These are phyloP conservation scores for Tipula helvola DNA, from an alignment of 2,888 invertebrate species.

Conservation along the genomic window DNA sequence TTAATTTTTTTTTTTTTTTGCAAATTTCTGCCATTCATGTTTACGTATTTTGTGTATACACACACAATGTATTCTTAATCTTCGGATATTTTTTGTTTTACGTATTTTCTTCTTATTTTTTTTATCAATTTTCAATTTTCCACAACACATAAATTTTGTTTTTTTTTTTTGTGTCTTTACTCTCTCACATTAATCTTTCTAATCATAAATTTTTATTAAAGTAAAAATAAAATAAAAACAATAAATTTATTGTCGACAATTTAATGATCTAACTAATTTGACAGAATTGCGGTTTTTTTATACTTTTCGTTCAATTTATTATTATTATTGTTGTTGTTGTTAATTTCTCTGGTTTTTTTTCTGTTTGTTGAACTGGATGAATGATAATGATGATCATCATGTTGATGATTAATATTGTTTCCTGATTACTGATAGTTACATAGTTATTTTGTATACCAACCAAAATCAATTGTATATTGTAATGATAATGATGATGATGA, in stretches of 20 bases:
- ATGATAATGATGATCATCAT: background rate
- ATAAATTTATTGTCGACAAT: conserved; percentile 9
- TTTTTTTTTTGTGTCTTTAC: background rate
- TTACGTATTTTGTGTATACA: background rate
- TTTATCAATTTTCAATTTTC: background rate
- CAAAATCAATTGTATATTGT: conserved; percentile 4
- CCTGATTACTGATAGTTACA: background rate
- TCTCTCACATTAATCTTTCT: background rate
- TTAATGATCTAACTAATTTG: conserved; percentile 9
- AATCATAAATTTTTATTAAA: background rate
- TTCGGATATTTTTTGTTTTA: background rate
- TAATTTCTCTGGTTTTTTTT: background rate
- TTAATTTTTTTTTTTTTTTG: background rate
- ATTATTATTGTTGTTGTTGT: background rate
- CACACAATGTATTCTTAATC: background rate
- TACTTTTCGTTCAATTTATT: background rate
- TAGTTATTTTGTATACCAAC: background rate
- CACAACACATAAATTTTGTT: background rate
- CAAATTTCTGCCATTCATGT: background rate
- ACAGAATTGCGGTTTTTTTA: conserved; percentile 7
- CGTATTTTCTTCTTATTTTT: background rate
- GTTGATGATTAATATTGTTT: background rate
- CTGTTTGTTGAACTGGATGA: background rate
- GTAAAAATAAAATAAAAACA: background rate
- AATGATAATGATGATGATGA: background rate